Percentiles rank a stretch among this genome's conserved stretches.
Conservation (phyloP, 1,140 invertebrate species). For the Anastrepha obliqua region DNA sequence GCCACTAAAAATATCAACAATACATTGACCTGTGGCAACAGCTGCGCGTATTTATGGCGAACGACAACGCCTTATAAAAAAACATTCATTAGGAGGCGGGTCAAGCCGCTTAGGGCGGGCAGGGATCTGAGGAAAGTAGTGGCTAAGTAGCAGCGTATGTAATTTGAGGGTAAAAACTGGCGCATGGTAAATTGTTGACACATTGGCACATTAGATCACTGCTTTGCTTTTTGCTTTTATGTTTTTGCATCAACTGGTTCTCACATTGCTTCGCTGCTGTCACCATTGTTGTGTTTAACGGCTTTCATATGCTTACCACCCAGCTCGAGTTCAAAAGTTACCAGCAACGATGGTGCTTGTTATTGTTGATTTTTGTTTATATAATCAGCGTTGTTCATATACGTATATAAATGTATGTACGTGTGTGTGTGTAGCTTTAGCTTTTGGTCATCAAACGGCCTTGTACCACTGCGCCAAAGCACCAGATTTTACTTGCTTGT, state of each 20-base stretch:
- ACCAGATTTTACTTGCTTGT: constrained; percentile 27
- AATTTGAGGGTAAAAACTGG: constrained; percentile 30
- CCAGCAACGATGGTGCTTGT: background rate
- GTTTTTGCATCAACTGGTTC: background rate
- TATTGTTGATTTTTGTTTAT: constrained; percentile 9
- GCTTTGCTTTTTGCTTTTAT: background rate
- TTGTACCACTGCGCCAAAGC: constrained; percentile 55
- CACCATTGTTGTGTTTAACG: background rate
- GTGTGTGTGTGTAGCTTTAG: background rate
- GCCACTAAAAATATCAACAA: constrained; percentile 16
- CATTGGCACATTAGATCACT: constrained; percentile 16
- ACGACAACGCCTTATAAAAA: background rate
- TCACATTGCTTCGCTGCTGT: constrained; percentile 21
- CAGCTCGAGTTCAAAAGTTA: constrained; percentile 38
- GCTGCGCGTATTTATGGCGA: constrained; percentile 18
- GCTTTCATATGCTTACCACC: background rate
- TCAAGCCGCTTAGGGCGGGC: no score
- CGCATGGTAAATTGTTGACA: constrained; percentile 42
- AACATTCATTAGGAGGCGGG: no score
- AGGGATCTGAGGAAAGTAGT: background rate
- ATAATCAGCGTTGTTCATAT: background rate
- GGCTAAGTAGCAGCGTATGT: background rate
- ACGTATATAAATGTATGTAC: background rate
- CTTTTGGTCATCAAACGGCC: constrained; percentile 54
- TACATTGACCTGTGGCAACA: constrained; percentile 41